Base-by-base conservation (phyloP, 2,113 vertebrate species). In the Tyto alba region DNA sequence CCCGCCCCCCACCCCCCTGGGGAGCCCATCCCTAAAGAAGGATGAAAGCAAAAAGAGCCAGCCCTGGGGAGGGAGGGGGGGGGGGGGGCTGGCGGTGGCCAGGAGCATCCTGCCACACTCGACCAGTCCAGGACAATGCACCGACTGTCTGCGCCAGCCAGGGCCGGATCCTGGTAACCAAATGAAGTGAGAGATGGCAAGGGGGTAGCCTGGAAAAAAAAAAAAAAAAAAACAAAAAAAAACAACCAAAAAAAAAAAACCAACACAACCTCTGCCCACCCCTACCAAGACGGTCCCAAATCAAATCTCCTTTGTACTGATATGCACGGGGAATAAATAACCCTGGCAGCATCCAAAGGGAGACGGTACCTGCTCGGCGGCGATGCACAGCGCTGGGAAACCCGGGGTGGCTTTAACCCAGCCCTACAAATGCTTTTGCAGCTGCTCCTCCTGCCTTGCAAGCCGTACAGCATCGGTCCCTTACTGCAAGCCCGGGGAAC, bases 61-160 rank as follows among this genome's bases (percentile, higher is more conserved):
- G 53, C n/a, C 32, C 2, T 0, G 75, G 67, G 27, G 0, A 9
- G 1, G 11, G 63, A 43, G 21, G 48, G 48, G 22, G 6, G 48
- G 48, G 29, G 38, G 18, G 52, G 25, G 17, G 14, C 23, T 41
- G 77, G 87, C 3, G 5, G 71, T 2, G 2, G 85, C 84, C 84
- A 59, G 88, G 90, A 96, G 90, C 92, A 96, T 91, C 92, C 88
- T 34, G 45, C 90, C 90, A 97, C 95, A 91, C 92, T 95, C 16
- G 4, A 95, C 7, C 19, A 4, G 38, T 18, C 90, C 13, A 9
- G 88, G 92, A 96, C 96, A 96, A 97, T 82, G 92, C 50, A 2
- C 26, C 3, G 7, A 91, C 95, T 95, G 96, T 95, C 92, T 87
- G 78, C 53, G 0, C 72, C 80, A 71, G 88, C 66, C 88, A 19